These are phyloP conservation scores for Cyprinodon diabolis DNA, from an alignment of 2,797 vertebrate species.

Conservation along the genomic window DNA sequence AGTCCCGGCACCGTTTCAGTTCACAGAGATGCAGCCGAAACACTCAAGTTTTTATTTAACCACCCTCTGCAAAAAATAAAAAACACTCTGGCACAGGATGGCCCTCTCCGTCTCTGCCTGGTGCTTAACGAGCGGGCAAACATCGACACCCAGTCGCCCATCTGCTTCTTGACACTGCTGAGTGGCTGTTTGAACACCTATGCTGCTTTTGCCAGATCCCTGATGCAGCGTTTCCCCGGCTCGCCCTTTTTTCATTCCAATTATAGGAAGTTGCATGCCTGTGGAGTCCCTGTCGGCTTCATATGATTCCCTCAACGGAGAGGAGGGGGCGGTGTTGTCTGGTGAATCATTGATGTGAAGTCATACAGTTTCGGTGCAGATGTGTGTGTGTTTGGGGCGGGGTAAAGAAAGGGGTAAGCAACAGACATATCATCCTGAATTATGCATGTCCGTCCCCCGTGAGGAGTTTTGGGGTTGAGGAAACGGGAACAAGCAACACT, in stretches of 20 bases:
- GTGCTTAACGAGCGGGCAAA: conserved; percentile 60
- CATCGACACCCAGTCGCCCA: conserved; percentile 34
- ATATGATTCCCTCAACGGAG: conserved; percentile 64
- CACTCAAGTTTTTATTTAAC: conserved; percentile 38
- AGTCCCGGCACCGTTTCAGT: conserved; percentile 32
- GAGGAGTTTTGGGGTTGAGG: conserved; percentile 25
- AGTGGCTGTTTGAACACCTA: conserved; percentile 69
- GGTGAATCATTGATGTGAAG: conserved; percentile 77
- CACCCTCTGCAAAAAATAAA: conserved; percentile 12
- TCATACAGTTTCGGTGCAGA: conserved; percentile 73
- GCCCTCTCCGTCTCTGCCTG: conserved; percentile 12
- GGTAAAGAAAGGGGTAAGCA: conserved; percentile 42
- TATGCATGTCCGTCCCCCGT: conserved; percentile 48
- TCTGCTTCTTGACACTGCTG: conserved; percentile 68
- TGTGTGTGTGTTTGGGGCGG: conserved; percentile 18
- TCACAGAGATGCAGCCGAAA: conserved; percentile 44
- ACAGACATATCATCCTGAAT: conserved; percentile 60
- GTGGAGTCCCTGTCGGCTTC: conserved; percentile 71
- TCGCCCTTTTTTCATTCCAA: conserved; percentile 63
- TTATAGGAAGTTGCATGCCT: conserved; percentile 70
- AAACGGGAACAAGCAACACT: conserved; percentile 42
- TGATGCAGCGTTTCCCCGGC: conserved; percentile 65
- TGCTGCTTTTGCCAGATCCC: conserved; percentile 58
- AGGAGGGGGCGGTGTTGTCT: conserved; percentile 42
- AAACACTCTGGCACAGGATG: neutral